Percentiles rank a stretch among this genome's conserved stretches.
Evolutionary conservation across 23 tunicate genomes (phyloP).

Genomic region (Styela clava): DNA sequence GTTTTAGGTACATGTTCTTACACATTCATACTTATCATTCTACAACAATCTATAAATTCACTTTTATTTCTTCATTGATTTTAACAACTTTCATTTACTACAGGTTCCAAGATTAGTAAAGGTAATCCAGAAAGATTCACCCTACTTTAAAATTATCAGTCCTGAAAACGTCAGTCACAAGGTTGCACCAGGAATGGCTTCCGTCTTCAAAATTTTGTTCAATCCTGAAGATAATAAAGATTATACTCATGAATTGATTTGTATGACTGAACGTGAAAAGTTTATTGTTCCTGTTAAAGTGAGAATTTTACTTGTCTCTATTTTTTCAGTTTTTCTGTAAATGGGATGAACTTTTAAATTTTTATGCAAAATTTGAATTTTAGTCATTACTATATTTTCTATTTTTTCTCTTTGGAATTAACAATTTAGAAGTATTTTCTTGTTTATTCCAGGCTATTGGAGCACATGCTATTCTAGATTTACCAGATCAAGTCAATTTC

Average conservation of each 20-base stretch:
- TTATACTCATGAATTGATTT: constrained; percentile 85
- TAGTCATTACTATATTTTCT: no score
- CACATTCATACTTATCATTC: no score
- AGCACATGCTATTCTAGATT: constrained; percentile 85
- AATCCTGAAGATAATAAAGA: constrained; percentile 95
- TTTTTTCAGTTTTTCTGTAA: not conserved
- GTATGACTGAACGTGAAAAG: constrained; percentile 97
- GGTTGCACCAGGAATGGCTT: constrained; percentile 99
- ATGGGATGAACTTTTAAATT: not conserved
- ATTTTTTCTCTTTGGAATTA: no score
- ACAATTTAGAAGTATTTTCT: no score
- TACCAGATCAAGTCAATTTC: constrained; percentile 87
- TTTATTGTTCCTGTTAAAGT: constrained; percentile 77
- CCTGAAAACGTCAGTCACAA: constrained; percentile 98
- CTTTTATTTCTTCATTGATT: no score
- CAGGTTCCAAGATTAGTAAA: constrained; percentile 95
- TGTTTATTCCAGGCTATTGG: constrained; percentile 56
- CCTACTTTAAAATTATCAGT: constrained; percentile 89
- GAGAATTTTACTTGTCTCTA: not conserved
- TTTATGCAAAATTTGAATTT: no score
- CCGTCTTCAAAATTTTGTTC: constrained; percentile 70
- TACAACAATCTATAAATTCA: no score
- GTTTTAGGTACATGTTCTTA: no score
- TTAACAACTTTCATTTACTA: no score
- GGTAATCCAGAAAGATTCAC: constrained; percentile 87